Percentiles rank a stretch among this genome's conserved stretches.
Evolutionary conservation across 2,888 invertebrate species (phyloP).

Genomic region (Agrilus biguttatus): DNA sequence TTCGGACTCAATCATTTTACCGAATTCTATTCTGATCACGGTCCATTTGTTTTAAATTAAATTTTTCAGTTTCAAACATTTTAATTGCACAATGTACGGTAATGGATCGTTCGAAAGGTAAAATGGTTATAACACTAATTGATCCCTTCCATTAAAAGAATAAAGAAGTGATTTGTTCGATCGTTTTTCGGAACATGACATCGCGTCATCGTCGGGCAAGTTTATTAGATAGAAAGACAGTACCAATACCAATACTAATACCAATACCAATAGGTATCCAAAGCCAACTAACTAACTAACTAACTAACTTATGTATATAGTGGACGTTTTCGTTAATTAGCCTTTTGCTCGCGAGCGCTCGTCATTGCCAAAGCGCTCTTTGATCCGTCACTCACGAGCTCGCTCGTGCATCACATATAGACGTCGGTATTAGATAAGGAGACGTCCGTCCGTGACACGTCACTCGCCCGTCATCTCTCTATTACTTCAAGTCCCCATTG

Average conservation of each 20-base stretch:
- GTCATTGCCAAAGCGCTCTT: constrained; percentile 17
- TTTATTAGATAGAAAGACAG: background rate
- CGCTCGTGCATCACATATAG: constrained; percentile 24
- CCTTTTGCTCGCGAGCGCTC: constrained; percentile 19
- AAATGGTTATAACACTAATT: too few species aligned
- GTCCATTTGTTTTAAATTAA: too few species aligned
- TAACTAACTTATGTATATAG: too few species aligned
- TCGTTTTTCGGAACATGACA: background rate
- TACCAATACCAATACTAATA: too few species aligned
- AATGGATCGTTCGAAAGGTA: too few species aligned
- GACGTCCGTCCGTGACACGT: constrained; percentile 15
- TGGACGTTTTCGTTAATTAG: constrained; percentile 16
- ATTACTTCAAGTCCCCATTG: constrained; percentile 24
- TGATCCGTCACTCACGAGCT: constrained; percentile 24
- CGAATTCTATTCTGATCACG: too few species aligned
- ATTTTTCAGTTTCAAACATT: too few species aligned
- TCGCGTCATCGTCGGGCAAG: background rate
- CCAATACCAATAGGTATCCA: too few species aligned
- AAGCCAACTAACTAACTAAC: constrained; percentile 9
- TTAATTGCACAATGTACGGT: too few species aligned
- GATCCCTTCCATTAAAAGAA: too few species aligned
- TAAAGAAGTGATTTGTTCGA: too few species aligned
- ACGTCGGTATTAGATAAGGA: constrained; percentile 12
- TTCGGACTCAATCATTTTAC: too few species aligned
- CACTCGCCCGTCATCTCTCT: constrained; percentile 19